These are phyloP conservation scores for Incurvaria masculella DNA, from an alignment of 2,888 invertebrate species.

Conservation along the genomic window DNA sequence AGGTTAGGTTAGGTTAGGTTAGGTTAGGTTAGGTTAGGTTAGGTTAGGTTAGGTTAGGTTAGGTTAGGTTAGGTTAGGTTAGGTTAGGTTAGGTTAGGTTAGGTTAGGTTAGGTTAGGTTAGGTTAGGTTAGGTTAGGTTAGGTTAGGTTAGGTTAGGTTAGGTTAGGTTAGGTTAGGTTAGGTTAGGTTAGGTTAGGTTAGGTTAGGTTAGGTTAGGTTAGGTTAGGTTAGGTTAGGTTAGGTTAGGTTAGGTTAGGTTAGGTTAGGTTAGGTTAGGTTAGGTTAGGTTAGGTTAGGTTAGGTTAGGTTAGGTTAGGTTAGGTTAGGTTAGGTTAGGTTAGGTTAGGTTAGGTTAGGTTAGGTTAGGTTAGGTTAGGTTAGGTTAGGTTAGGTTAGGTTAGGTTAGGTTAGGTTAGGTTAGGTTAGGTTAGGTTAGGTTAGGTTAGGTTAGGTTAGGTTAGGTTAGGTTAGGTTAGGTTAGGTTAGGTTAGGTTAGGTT, in stretches of 20 bases:
- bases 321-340: conserved; percentile 8
- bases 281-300: conserved; percentile 8
- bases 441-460: no score
- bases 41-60: conserved; percentile 15
- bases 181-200: conserved; percentile 1
- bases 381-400: conserved; percentile 13
- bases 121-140: conserved; percentile 1
- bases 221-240: conserved; percentile 8
- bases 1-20: conserved; percentile 16
- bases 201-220: conserved; percentile 10
- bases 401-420: conserved; percentile 13
- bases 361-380: conserved; percentile 8
- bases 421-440: no score
- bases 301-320: conserved; percentile 8
- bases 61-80: conserved; percentile 12
- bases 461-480: no score
- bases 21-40: conserved; percentile 15
- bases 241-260: conserved; percentile 5
- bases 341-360: conserved; percentile 7
- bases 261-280: conserved; percentile 9
- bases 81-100: conserved; percentile 13
- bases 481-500: no score
- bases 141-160: neutral
- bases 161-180: neutral
- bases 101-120: conserved; percentile 13